These are phyloP conservation scores for Thera britannica DNA, from an alignment of 2,888 invertebrate genomes.

Conservation along the genomic window DNA sequence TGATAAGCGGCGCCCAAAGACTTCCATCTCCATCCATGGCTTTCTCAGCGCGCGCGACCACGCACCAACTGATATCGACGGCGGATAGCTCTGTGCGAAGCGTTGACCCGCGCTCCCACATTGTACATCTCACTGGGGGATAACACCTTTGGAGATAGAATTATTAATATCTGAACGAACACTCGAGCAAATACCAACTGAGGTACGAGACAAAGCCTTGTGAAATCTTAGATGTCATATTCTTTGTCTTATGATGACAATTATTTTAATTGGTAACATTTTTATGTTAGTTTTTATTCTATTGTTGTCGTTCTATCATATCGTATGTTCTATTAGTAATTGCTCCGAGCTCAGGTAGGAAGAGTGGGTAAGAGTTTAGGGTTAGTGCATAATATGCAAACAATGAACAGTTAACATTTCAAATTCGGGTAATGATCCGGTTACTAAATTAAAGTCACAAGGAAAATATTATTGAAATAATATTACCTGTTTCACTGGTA, in stretches of 20 bases:
- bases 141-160: conserved; percentile 31
- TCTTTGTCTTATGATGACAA: no score
- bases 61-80: conserved; percentile 96
- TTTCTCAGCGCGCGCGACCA: conserved; percentile 94
- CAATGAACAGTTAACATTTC: no score
- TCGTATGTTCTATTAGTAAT: no score
- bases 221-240: no score
- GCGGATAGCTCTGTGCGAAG: conserved; percentile 97
- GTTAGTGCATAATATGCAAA: no score
- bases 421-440: no score
- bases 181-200: neutral
- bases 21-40: conserved; percentile 73
- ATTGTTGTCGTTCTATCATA: no score
- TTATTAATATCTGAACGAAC: conserved; percentile 22
- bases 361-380: no score
- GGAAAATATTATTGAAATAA: neutral
- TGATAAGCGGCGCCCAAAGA: conserved; percentile 67
- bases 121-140: conserved; percentile 93
- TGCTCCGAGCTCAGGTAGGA: no score
- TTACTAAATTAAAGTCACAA: neutral
- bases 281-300: no score
- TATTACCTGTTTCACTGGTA: conserved; percentile 89
- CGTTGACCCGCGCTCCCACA: conserved; percentile 96
- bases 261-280: no score
- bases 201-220: neutral